Evolutionary conservation across 2,113 vertebrate genomes (phyloP), one percentile per base, ranked within the genome.

Genomic region (Rhinolophus sinicus): DNA sequence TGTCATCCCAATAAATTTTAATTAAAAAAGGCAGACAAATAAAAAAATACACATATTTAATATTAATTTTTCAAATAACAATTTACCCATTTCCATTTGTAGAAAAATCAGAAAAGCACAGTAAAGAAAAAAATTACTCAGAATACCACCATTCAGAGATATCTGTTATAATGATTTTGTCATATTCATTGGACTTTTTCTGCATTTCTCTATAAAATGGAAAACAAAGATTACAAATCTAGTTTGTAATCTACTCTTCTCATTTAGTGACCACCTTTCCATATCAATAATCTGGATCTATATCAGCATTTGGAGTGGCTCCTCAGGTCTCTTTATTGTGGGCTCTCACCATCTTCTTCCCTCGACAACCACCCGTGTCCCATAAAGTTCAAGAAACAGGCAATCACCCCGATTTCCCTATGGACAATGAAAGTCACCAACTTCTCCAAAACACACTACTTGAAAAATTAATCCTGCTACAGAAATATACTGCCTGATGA

Each of bases 141-240:
- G 83, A 86, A 88, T 60, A 35, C 67, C 24, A 93, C 65, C 64
- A 91, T 80, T 70, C 65, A 67, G 26, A 84, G 19, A 35, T 58
- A 85, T 22, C 12, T 52, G 47, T 35, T 72, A 47, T 77, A 81
- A 72, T 26, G 92, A 89, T 54, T 81, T 77, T 90, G 54, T 22
- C 78, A 67, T 50, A 30, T 54, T 81, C 60, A 30, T 69, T 94
- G 18, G 54, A 62, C 22, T 86, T 76, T 50, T 72, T 67, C 82
- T 82, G 85, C 3, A 40, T 95, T 94, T 28, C 26, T 86, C 30
- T 47, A 73, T 47, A 90, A 95, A 94, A 82, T 67, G 40, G 47
- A 77, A 96, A 96, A 75, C 22, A 62, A 73, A 85, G 22, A 82
- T 97, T 78, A 77, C 33, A 65, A 54, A 50, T 82, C n/a, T 77